A percentile compares a stretch with the other conserved stretches of the same genome.
Evolutionary conservation across 2,797 vertebrate species (phyloP).

Genomic region (Lithobates sylvaticus): DNA sequence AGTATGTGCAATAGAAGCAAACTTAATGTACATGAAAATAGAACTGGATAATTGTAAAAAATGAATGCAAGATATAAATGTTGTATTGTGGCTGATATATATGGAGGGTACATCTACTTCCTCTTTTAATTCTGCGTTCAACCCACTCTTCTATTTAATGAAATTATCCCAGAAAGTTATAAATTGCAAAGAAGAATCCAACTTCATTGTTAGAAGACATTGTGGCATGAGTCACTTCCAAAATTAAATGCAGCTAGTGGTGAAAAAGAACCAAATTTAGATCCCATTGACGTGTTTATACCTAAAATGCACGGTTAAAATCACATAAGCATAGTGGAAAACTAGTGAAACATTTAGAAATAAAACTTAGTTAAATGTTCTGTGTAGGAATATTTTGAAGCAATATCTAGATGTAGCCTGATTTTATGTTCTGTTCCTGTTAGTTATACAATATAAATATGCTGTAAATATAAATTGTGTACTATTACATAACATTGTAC

Average conservation of each 20-base stretch:
- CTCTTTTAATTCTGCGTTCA: slow-evolving; percentile 7
- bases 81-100: not conserved
- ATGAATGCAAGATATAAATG: not conserved
- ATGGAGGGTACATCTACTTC: not conserved
- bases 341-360: not conserved
- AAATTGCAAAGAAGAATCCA: slow-evolving; percentile 31
- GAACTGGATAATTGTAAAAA: too few species aligned
- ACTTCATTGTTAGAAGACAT: slow-evolving; percentile 33
- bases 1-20: too few species aligned
- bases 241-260: slow-evolving; percentile 26
- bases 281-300: slow-evolving; percentile 33
- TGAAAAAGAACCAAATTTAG: slow-evolving; percentile 20
- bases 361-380: not conserved
- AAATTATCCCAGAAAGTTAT: slow-evolving; percentile 22
- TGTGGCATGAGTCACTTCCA: slow-evolving; percentile 35
- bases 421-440: not conserved
- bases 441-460: not conserved
- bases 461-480: too few species aligned
- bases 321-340: not conserved
- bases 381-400: not conserved
- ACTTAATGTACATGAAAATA: too few species aligned
- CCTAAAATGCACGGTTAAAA: slow-evolving; percentile 2
- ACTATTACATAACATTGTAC: too few species aligned
- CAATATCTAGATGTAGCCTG: not conserved
- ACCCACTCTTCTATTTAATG: slow-evolving; percentile 29